Evolutionary conservation across 2,113 vertebrate species (phyloP).

Genomic region (Platycercus adscitus): DNA sequence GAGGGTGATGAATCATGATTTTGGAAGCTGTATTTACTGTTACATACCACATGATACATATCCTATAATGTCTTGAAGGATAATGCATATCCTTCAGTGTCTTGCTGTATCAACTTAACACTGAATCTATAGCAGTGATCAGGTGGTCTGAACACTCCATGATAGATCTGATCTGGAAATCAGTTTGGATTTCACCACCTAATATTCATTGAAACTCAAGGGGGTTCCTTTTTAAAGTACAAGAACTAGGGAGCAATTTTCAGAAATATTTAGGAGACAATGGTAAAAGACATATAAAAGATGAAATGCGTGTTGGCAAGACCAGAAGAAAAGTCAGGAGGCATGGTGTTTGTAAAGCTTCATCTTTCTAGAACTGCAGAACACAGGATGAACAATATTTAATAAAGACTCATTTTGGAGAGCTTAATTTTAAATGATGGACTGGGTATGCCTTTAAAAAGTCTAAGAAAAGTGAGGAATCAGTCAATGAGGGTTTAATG

Average conservation of each 20-base stretch:
- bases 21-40: not conserved
- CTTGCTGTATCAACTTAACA: not conserved
- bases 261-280: not conserved
- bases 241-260: not conserved
- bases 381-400: not conserved
- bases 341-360: not conserved
- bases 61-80: not conserved
- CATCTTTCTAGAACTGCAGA: not conserved
- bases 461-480: not conserved
- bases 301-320: not conserved
- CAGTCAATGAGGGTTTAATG: not conserved
- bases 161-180: not conserved
- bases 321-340: not conserved
- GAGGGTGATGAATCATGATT: not conserved
- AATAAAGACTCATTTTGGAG: not conserved
- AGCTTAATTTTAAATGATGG: not conserved
- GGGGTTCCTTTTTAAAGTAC: not conserved
- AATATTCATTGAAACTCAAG: not conserved
- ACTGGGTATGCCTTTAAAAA: not conserved
- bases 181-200: not conserved
- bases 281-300: not conserved
- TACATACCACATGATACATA: not conserved
- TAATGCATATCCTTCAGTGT: not conserved
- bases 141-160: not conserved
- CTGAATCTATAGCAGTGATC: not conserved